Evolutionary conservation across 2,113 vertebrate genomes (phyloP), one percentile per base, ranked within the genome.

Genomic region (Grammomys dolichurus): DNA sequence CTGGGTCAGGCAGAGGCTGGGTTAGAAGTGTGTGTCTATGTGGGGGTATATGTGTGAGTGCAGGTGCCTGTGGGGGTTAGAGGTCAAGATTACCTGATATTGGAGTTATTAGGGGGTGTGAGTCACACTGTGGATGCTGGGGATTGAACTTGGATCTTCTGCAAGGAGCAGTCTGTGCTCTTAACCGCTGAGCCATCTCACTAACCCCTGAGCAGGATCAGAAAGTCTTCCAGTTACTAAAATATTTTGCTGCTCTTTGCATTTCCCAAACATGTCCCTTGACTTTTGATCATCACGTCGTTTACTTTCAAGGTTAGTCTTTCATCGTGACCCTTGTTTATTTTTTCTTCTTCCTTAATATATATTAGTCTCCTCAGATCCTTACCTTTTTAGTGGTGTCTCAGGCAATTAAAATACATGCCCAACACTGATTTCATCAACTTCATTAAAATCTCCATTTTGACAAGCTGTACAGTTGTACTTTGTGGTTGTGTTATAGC

Each of bases 141-240:
- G 24, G n/a, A 43, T 13, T 40, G 14, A 43, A 63, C 36, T 80
- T 3, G 17, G 31, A 19, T 77, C 76, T 17, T 51, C 26, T 77
- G 51, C 17, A 12, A 80, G 31, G 31, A 80, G 33, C 56, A 82
- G 12, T 26, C 40, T 40, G 5, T 9, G 40, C 80, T 56, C 17
- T 81, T n/a, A 63, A 84, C 26, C 4, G 12, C 40, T 16, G 7
- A 63, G 56, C 56, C 81, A 84, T 60, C n/a, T 43, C 22, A 26
- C n/a, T 26, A 84, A 26, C 20, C 36, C 5, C 40, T 33, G 51
- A 81, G 19, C 33, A 31, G 56, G 24, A 67, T 33, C 2, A 2
- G 9, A 86, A 60, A 75, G 33, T 86, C 91, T 80, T 89, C 51
- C 11, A 58, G 92, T 91, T 86, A 51, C 63, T 82, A 58, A 82